Percentiles rank a stretch among this genome's conserved stretches.
These are phyloP conservation scores for Cherax quadricarinatus DNA, from an alignment of 1,140 invertebrate species.

Conservation along the genomic window DNA sequence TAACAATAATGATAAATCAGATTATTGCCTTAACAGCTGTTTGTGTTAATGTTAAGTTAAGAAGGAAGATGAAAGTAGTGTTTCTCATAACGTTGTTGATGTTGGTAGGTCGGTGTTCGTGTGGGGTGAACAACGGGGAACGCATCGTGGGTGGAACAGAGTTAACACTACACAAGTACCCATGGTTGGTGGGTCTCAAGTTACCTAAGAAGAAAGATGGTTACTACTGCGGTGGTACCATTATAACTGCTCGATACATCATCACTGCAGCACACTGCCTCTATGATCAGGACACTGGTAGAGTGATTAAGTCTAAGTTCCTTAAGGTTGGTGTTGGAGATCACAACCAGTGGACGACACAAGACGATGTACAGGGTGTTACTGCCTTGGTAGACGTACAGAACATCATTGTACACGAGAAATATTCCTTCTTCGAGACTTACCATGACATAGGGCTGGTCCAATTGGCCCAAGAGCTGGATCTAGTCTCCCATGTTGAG, in stretches of 20 bases:
- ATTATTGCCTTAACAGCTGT: no score
- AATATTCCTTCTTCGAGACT: background rate
- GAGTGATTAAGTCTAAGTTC: background rate
- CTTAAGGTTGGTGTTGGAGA: conserved; percentile 33
- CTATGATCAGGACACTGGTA: background rate
- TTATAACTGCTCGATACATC: conserved; percentile 63
- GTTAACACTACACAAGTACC: background rate
- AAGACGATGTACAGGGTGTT: conserved; percentile 12
- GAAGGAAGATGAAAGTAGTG: no score
- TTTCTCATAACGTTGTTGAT: no score
- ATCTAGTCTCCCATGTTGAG: conserved; percentile 31
- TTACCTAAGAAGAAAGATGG: background rate
- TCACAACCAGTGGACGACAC: background rate
- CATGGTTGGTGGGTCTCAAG: conserved; percentile 72
- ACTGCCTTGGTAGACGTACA: conserved; percentile 37
- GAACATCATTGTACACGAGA: background rate
- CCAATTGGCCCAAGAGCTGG: conserved; percentile 27
- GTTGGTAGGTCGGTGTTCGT: background rate
- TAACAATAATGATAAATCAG: no score
- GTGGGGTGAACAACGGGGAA: background rate
- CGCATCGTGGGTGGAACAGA: background rate
- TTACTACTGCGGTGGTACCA: conserved; percentile 61
- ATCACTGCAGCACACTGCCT: conserved; percentile 72
- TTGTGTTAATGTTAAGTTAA: no score
- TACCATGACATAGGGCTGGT: conserved; percentile 76